phyloP scores from a whole-genome alignment of 92 coral and sea anemone genomes.

The Meandrina meandrites region DNA sequence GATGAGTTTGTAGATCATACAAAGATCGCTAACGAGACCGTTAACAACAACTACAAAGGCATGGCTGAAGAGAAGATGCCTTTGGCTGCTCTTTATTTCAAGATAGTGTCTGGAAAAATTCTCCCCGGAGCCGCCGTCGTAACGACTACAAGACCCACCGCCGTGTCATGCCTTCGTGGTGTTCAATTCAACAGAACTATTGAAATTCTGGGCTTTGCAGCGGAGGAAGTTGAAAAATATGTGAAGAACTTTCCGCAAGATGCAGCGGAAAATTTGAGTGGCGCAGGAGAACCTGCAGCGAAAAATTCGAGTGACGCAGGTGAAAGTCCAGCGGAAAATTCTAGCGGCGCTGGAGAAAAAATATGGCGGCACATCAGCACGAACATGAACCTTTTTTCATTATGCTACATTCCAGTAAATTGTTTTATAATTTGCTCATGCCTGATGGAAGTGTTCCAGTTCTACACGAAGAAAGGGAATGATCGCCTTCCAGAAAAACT shows the following conservation, averaged over 20 bases:
- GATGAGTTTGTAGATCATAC: conserved; percentile 24
- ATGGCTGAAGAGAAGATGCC: not conserved
- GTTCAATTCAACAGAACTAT: not conserved
- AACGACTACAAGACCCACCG: conserved; percentile 34
- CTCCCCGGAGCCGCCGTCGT: not conserved
- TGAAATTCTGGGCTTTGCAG: conserved; percentile 23
- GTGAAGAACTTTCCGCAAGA: conserved; percentile 8
- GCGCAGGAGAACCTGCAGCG: not conserved
- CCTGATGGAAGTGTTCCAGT: not conserved
- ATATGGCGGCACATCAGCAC: no score
- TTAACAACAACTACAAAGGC: not conserved
- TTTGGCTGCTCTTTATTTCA: not conserved
- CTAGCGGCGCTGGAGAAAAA: no score
- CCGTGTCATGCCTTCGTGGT: not conserved
- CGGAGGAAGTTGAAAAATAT: conserved; percentile 12
- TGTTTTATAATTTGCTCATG: no score
- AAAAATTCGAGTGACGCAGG: no score
- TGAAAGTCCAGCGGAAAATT: no score
- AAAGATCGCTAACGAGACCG: conserved; percentile 1
- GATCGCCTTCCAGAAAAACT: conserved; percentile 19
- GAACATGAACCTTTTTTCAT: no score
- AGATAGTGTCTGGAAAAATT: not conserved
- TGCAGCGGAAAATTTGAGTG: not conserved
- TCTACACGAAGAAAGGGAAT: not conserved
- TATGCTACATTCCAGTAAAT: no score